Evolutionary conservation across 2,797 vertebrate species (phyloP).

Genomic region (Sarcophilus harrisii): DNA sequence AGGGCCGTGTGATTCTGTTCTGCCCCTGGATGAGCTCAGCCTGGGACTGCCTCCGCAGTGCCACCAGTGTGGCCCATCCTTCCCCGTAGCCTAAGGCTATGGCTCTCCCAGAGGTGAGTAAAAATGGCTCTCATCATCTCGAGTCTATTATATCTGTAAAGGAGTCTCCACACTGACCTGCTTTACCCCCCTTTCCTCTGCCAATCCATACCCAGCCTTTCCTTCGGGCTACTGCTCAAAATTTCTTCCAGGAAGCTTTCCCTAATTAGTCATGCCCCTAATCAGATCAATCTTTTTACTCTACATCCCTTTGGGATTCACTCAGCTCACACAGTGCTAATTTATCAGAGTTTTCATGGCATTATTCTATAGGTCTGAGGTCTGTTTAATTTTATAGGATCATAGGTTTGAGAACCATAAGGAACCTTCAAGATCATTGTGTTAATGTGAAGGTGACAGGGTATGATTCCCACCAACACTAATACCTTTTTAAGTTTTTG

Average conservation of each 20-base stretch:
- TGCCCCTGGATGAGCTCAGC: neutral
- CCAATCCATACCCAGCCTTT: neutral
- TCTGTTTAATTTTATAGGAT: neutral
- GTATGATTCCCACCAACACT: neutral
- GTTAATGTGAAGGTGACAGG: neutral
- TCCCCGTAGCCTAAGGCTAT: neutral
- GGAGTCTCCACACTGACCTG: neutral
- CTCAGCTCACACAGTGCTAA: neutral
- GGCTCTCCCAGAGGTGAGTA: neutral
- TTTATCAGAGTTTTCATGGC: neutral
- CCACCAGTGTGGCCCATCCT: neutral
- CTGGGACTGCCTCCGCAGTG: neutral
- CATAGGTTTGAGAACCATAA: neutral
- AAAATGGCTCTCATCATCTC: neutral
- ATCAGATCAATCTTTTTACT: neutral
- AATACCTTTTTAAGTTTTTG: neutral
- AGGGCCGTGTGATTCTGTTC: neutral
- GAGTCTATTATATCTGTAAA: neutral
- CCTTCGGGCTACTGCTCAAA: neutral
- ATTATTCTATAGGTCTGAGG: slow-evolving; percentile 5
- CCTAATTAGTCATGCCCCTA: neutral
- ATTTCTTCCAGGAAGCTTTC: neutral
- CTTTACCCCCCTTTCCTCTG: neutral
- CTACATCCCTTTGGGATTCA: neutral
- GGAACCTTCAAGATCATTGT: neutral